Evolutionary conservation across 2,113 vertebrate species (phyloP), one percentile per base, ranked within the genome.

Genomic region (Hippopotamus amphibius): DNA sequence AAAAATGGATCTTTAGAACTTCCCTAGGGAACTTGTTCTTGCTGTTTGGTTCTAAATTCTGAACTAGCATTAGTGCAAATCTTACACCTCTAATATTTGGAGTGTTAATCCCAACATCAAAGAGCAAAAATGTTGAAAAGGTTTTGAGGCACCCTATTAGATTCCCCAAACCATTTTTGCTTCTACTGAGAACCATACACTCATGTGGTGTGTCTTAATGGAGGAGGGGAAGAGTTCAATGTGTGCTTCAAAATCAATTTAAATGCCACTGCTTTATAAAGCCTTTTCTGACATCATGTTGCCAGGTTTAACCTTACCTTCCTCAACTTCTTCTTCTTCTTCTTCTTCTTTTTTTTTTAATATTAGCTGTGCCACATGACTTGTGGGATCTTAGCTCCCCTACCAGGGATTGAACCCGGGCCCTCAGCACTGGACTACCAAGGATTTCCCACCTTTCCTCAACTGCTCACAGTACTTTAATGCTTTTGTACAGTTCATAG

Each of bases 1-100:
- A 97, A 97, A 98, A 97, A 97, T 97, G 96, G 97, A 87, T 76
- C 89, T 93, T 69, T 46, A 50, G 53, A 79, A 80, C 63, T 93
- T 92, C 80, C 30, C 74, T 88, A 19, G 33, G 59, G 90, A 96
- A 53, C 87, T 50, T 50, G 92, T 55, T 92, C 65, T 69, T 85
- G 41, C 68, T 90, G 11, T 83, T 80, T 90, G 9, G 9, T 91
- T 93, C 87, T 95, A 63, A 93, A 91, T 93, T 87, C 37, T 50
- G 90, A 94, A 57, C 57, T 76, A 43, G 41, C 30, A 33, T 95
- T 65, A 85, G 43, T 55, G 88, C 93, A 88, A 96, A 97, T 0
- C n/a, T 69, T 43, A 68, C 50, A 43, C 53, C 43, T 92, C 80
- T 96, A 14, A 71, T 77, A 63, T 63, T 65, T 79, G 57, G 41